Percentiles rank a stretch among this genome's conserved stretches.
These are phyloP conservation scores for Ligdia adustata DNA, from an alignment of 2,888 invertebrate species.

Conservation along the genomic window DNA sequence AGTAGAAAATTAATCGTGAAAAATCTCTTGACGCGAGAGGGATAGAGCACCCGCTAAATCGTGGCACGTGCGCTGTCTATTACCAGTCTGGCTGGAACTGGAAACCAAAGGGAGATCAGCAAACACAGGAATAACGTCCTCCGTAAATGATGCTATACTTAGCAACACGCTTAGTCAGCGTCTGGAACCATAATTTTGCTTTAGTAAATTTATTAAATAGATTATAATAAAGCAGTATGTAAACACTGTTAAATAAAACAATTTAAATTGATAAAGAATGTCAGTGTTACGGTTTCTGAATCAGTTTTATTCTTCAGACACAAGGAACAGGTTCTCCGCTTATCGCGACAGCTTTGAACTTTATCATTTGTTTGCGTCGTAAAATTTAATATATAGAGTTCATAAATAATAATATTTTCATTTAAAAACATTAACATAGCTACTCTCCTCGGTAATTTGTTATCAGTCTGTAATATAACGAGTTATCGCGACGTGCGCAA, in stretches of 20 bases:
- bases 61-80: slow-evolving; percentile 77
- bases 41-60: slow-evolving; percentile 67
- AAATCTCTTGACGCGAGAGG: slow-evolving; percentile 65
- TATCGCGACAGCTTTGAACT: slow-evolving; percentile 22
- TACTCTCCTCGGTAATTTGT: slow-evolving; percentile 37
- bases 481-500: slow-evolving; percentile 66
- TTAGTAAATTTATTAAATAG: too few relatives aligned
- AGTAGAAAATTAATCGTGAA: slow-evolving; percentile 80
- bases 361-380: slow-evolving; percentile 23
- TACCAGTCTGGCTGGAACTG: slow-evolving; percentile 74
- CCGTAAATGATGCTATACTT: slow-evolving; percentile 30
- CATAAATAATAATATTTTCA: slow-evolving; percentile 34
- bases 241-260: too few relatives aligned
- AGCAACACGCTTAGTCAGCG: slow-evolving; percentile 34
- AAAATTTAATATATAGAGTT: slow-evolving; percentile 21
- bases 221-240: too few relatives aligned
- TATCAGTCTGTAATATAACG: slow-evolving; percentile 50
- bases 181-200: slow-evolving; percentile 29
- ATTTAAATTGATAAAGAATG: too few relatives aligned
- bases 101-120: slow-evolving; percentile 56
- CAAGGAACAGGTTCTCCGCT: slow-evolving; percentile 12
- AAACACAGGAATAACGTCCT: slow-evolving; percentile 25
- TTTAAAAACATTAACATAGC: slow-evolving; percentile 33
- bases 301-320: not conserved
- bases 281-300: too few relatives aligned